Conservation (phyloP, 2,113 vertebrate genomes). For the Xiphophorus hellerii region DNA sequence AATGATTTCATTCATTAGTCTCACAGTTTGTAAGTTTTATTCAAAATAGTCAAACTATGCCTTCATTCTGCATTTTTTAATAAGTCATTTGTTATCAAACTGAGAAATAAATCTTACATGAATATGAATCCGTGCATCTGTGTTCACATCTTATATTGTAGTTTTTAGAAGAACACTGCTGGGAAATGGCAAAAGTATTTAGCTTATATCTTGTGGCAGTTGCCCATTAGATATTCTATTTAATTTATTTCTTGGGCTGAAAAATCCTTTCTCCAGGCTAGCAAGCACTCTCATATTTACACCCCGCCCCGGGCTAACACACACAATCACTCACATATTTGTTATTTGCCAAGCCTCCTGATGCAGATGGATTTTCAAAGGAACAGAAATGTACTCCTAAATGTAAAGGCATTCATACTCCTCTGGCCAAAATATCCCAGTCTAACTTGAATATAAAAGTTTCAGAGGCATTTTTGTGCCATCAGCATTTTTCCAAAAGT, state of each 20-base stretch:
- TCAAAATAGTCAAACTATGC: constrained; percentile 7
- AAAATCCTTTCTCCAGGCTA: constrained; percentile 33
- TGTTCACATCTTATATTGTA: neutral
- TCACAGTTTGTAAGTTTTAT: constrained; percentile 26
- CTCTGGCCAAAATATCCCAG: neutral
- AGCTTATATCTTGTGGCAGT: constrained; percentile 28
- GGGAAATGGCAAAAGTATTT: constrained; percentile 32
- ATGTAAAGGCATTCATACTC: neutral
- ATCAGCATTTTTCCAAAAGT: neutral
- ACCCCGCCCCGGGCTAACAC: constrained; percentile 5
- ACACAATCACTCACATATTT: neutral
- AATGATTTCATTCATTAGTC: constrained; percentile 29
- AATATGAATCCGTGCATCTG: neutral
- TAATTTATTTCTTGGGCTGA: constrained; percentile 44
- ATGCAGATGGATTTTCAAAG: constrained; percentile 25
- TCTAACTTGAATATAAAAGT: neutral
- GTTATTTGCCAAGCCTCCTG: constrained; percentile 13
- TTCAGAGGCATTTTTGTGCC: neutral
- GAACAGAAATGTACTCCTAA: constrained; percentile 16
- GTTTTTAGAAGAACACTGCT: constrained; percentile 12
- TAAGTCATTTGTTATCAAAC: neutral
- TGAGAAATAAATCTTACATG: neutral
- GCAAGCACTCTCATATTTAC: constrained; percentile 15
- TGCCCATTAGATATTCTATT: constrained; percentile 59
- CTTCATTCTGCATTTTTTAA: neutral